Conservation (phyloP, 2,888 invertebrate genomes). For the Acronicta alni region DNA sequence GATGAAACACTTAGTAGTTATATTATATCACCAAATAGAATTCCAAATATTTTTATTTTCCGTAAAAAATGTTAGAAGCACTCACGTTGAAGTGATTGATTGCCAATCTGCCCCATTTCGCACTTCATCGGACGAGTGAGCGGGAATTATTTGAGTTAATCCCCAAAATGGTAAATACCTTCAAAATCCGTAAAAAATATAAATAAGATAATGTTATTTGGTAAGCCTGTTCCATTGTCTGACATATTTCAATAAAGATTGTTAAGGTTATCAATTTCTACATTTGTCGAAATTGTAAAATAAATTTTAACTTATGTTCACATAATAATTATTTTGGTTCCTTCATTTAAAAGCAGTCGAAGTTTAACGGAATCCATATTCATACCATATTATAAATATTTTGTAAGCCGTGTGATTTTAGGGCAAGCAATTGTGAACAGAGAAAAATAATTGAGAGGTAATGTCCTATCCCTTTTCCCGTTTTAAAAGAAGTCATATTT, state of each 20-base stretch:
- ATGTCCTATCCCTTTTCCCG: too few species aligned
- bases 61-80: constrained; percentile 9
- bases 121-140: constrained; percentile 41
- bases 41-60: constrained; percentile 4
- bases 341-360: too few species aligned
- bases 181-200: constrained; percentile 20
- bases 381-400: too few species aligned
- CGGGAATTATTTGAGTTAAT: constrained; percentile 42
- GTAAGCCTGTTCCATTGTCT: constrained; percentile 36
- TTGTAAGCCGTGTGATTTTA: too few species aligned
- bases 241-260: neutral
- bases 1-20: too few species aligned
- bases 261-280: neutral
- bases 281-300: neutral
- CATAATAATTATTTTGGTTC: too few species aligned
- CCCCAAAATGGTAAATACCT: constrained; percentile 30
- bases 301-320: neutral
- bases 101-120: constrained; percentile 48
- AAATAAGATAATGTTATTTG: constrained; percentile 14
- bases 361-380: too few species aligned
- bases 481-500: too few species aligned
- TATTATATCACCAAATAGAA: constrained; percentile 5
- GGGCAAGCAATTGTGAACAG: too few species aligned
- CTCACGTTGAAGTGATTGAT: constrained; percentile 60
- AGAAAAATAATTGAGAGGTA: too few species aligned